Evolutionary conservation across 2,113 vertebrate species (phyloP).

Genomic region (Garra rufa): DNA sequence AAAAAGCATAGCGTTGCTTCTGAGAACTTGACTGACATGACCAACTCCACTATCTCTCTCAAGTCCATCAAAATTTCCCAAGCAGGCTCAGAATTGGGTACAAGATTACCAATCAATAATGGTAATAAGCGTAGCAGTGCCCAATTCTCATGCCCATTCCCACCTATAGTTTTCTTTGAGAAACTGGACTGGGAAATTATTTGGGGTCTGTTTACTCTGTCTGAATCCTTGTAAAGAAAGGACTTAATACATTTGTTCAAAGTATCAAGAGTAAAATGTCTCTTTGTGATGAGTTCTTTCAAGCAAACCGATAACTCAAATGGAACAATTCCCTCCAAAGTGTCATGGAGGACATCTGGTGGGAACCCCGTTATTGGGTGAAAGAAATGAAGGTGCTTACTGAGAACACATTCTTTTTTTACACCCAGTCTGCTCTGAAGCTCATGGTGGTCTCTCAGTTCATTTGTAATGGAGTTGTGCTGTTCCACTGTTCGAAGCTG

Average conservation of each 20-base stretch:
- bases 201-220: not conserved
- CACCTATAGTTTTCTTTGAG: not conserved
- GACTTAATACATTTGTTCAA: not conserved
- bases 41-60: not conserved
- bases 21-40: not conserved
- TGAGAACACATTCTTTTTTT: conserved; percentile 43
- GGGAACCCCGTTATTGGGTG: conserved; percentile 35
- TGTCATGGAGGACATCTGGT: conserved; percentile 45
- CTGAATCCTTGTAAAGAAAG: not conserved
- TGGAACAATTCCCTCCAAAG: conserved; percentile 20
- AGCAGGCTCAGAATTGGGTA: not conserved
- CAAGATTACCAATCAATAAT: not conserved
- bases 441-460: not conserved
- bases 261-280: conserved; percentile 4
- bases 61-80: not conserved
- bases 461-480: conserved; percentile 2
- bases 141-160: not conserved
- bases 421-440: conserved; percentile 21
- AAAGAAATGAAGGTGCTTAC: conserved; percentile 36
- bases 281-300: conserved; percentile 39
- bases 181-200: not conserved
- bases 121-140: not conserved
- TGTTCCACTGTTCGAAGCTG: conserved; percentile 3
- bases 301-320: conserved; percentile 37
- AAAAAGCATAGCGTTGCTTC: not conserved